phyloP scores from a whole-genome alignment of 2,113 vertebrate genomes.

The Phalacrocorax aristotelis region DNA sequence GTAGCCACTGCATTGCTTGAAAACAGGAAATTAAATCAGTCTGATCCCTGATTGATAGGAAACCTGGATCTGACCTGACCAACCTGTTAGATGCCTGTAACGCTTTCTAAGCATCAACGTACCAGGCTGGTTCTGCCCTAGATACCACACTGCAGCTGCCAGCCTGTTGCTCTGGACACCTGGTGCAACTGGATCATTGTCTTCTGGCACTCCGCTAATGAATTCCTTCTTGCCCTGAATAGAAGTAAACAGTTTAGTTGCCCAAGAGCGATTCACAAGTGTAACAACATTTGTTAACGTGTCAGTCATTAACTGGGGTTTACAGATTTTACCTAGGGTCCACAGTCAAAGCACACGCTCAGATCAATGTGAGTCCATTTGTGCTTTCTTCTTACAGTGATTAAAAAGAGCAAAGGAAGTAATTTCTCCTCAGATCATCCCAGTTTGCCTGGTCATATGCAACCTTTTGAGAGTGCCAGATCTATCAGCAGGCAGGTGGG shows the following conservation, averaged over 20 bases:
- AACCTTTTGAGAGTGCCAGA: background rate
- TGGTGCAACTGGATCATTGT: background rate
- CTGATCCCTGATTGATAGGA: background rate
- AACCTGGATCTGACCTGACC: background rate
- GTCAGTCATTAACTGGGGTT: background rate
- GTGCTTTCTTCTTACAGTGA: background rate
- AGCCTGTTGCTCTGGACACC: background rate
- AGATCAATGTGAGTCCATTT: background rate
- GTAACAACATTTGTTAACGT: background rate
- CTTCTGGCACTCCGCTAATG: background rate
- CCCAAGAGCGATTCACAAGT: background rate
- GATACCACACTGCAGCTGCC: background rate
- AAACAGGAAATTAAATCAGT: background rate
- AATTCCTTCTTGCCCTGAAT: background rate
- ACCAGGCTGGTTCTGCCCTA: background rate
- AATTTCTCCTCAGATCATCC: background rate
- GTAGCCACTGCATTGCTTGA: background rate
- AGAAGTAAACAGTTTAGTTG: background rate
- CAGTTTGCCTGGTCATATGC: background rate
- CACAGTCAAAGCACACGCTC: background rate
- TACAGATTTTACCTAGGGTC: background rate
- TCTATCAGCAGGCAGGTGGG: background rate
- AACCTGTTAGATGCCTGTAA: background rate
- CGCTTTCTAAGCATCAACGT: background rate
- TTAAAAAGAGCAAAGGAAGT: background rate